Evolutionary conservation across 1,140 invertebrate species (phyloP).

Genomic region (silkworm (Bombyx mori)): DNA sequence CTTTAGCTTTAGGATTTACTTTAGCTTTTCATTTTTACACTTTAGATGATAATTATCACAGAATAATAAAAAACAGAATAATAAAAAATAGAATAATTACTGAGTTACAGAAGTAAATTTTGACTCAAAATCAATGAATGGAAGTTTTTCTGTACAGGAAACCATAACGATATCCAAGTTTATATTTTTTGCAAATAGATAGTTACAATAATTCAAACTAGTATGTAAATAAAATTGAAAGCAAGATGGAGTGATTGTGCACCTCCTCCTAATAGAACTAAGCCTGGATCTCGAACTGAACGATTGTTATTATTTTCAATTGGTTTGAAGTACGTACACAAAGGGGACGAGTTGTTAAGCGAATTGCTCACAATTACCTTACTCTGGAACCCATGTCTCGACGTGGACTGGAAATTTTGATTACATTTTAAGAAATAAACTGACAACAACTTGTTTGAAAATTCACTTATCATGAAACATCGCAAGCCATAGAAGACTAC

Average conservation of each 20-base stretch:
- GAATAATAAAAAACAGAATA: too few species aligned
- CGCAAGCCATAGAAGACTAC: constrained; percentile 51
- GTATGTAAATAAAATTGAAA: constrained; percentile 18
- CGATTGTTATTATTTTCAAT: background rate
- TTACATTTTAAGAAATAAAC: constrained; percentile 41
- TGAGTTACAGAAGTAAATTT: too few species aligned
- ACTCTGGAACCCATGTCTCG: constrained; percentile 63
- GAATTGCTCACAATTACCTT: constrained; percentile 33
- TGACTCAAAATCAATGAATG: too few species aligned
- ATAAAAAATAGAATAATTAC: too few species aligned
- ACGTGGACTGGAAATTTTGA: constrained; percentile 45
- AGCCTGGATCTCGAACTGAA: background rate
- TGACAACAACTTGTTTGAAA: constrained; percentile 22
- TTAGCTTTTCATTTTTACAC: too few species aligned
- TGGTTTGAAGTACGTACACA: background rate
- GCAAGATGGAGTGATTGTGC: constrained; percentile 21
- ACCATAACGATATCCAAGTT: too few species aligned
- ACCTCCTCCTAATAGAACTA: background rate
- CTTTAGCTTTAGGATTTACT: too few species aligned
- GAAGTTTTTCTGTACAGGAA: too few species aligned
- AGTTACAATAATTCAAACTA: constrained; percentile 4
- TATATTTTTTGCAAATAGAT: too few species aligned
- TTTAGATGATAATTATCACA: too few species aligned
- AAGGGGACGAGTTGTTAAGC: constrained; percentile 7
- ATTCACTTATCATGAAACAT: constrained; percentile 38